Evolutionary conservation across 1,140 invertebrate species (phyloP), one percentile per base, ranked within the genome.

Genomic region (Spodoptera frugiperda): DNA sequence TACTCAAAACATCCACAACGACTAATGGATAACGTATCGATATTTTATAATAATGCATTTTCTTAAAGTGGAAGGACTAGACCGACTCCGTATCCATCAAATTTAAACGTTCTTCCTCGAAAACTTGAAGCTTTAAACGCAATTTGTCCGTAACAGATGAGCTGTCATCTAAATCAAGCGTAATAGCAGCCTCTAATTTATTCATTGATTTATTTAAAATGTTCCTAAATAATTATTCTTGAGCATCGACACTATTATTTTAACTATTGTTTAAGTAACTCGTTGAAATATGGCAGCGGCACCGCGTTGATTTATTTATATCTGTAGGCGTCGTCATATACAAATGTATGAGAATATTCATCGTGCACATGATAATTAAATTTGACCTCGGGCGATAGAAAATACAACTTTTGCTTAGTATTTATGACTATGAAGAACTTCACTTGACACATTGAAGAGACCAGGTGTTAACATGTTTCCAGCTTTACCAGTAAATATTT

Each of bases 151-250:
- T 85, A 87, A 92, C 84, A 87, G 88, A 92, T 84, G 84, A 90
- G 83, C 87, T 84, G 89, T 80, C 89, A 88, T 79, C 88, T 93
- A 91, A 93, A 92, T 92, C 91, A 92, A 85, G 77, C 73, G 71
- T 89, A 87, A 89, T 89, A 85, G 84, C 84, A 82, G 83, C 80
- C 83, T 91, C 87, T 90, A 91, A 91, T 91, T 88, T 91, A 87
- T 87, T 86, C 86, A 85, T 87, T 91, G 89, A 91, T 91, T 93
- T 93, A 91, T 91, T 87, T 86, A 80, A 89, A 91, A 86, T 84
- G 87, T 84, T 89, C 85, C 84, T 84, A 89, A 93, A 91, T 91
- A 93, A 91, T 90, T 91, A 88, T 85, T 90, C 85, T 85, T 87
- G 86, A 90, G 80, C 85, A 92, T 92, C 84, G 85, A 88, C 87